Evolutionary conservation across 2,113 vertebrate genomes (phyloP), one percentile per base, ranked within the genome.

Genomic region (Anoplopoma fimbria): DNA sequence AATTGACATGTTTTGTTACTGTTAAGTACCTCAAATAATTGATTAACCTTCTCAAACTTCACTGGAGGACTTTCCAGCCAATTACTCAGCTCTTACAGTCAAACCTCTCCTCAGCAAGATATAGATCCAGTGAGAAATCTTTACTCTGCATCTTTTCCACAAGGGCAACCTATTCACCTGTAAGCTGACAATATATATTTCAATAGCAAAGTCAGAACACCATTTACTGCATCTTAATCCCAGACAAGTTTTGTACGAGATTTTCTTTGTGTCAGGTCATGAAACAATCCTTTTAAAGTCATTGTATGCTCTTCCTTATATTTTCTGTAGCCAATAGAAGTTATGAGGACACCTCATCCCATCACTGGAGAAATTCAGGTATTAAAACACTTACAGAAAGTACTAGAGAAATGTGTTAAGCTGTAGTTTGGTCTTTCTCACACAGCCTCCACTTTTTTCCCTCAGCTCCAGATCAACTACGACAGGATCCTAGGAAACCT

Each of bases 281-380:
- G 19, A 67, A 42, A 69, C 25, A 36, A 69, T 72, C 0, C 4
- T 38, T 81, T 60, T 27, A 31, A 9, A 61, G n/a, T 17, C 25
- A 34, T 29, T 17, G 6, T 21, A 10, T 49, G 3, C 31, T 45
- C 25, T 49, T 23, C 2, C 2, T 17, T 1, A n/a, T 1, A 3
- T 38, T 42, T 29, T 68, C 42, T 88, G 89, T 91, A 99, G 98
- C 90, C 96, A 40, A 71, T 95, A 0, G 98, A 99, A 85, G 81
- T 87, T 23, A 77, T 93, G 1, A 99, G 96, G 87, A 85, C 91
- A 64, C 94, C 97, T 57, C 97, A 99, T 93, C 96, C 96, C 53
- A 96, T 99, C 91, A 98, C 96, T 34, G 98, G 98, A 89, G 98
- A 99, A 95, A 98, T 99, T 91, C 98, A 99, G 97, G 98, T 99